Conservation (phyloP, 30 jellyfish, hydroid and myxozoan genomes). For the Mastigias papua region DNA sequence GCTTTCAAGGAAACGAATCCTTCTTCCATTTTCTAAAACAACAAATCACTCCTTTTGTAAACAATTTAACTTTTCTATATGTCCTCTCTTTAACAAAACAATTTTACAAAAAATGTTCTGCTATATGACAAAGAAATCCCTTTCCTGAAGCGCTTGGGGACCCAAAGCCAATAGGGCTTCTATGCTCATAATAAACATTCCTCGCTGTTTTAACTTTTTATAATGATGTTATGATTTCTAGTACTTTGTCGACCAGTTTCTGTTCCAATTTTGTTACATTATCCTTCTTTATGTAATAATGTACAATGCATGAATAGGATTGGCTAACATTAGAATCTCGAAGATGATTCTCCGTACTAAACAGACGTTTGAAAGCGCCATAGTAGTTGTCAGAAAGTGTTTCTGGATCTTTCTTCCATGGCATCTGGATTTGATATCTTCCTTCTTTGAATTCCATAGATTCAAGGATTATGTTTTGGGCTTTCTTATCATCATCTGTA, state of each 20-base stretch:
- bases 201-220: too few relatives aligned
- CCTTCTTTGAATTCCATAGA: slow-evolving; percentile 31
- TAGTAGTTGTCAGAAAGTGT: slow-evolving; percentile 16
- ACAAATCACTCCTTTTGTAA: too few relatives aligned
- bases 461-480: slow-evolving; percentile 10
- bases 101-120: too few relatives aligned
- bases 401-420: slow-evolving; percentile 17
- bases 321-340: not conserved
- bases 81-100: too few relatives aligned
- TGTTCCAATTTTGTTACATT: not conserved
- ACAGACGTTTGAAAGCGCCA: slow-evolving; percentile 10
- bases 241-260: not conserved
- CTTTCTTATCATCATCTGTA: slow-evolving; percentile 10
- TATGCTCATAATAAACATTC: too few relatives aligned
- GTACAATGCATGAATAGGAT: slow-evolving; percentile 24
- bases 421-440: slow-evolving; percentile 42
- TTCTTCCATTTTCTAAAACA: too few relatives aligned
- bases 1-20: too few relatives aligned
- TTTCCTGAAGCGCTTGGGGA: too few relatives aligned
- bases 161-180: too few relatives aligned
- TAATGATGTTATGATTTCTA: too few relatives aligned
- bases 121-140: too few relatives aligned
- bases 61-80: too few relatives aligned
- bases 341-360: slow-evolving; percentile 25
- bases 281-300: slow-evolving; percentile 14